Evolutionary conservation across 2,888 invertebrate genomes (phyloP), one percentile per base, ranked within the genome.

Genomic region (Cacoxenus indagator): DNA sequence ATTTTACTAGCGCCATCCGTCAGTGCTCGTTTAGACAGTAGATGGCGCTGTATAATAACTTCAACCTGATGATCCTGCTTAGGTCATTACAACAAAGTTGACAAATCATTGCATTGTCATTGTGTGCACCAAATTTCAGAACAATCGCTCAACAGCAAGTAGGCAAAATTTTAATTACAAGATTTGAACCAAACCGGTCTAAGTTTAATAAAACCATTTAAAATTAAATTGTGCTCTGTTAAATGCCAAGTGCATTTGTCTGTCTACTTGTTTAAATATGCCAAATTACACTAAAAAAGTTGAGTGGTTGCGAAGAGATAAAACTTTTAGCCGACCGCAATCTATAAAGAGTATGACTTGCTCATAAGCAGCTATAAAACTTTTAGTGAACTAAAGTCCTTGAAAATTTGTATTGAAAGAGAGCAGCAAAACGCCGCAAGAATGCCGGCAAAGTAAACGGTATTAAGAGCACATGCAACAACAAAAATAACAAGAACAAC

Each of bases 371-470:
- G 27, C 55, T 17, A 55, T 55, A 55, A 55, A 55, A 55, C 55
- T 55, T 55, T 55, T 55, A 55, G 55, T 27, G 19, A 55, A 55
- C 26, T 24, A 55, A 55, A 55, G 26, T 55, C 55, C 55, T 55
- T 55, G 55, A 55, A 55, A 55, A 48, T n/a, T 48, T 27, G 26
- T 22, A 24, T 26, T 27, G 4, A 27, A 22, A 22, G 51, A n/a
- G 8, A 17, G 22, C 17, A 17, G 5, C 17, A 43, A 51, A 9
- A 14, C 48, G 17, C 11, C 22, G 48, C n/a, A n/a, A n/a, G n/a
- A 48, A 17, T 17, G 48, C 48, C n/a, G 8, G 48, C 8, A 48
- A 17, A 48, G 17, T 48, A 17, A 17, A 22, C 17, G 5, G 19
- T 4, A n/a, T 19, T 9, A 51, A 51, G 19, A 51, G 51, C 51